Percentiles rank a stretch among this genome's conserved stretches.
Evolutionary conservation across 1,140 invertebrate species (phyloP).

Genomic region (Dreissena rostriformis): DNA sequence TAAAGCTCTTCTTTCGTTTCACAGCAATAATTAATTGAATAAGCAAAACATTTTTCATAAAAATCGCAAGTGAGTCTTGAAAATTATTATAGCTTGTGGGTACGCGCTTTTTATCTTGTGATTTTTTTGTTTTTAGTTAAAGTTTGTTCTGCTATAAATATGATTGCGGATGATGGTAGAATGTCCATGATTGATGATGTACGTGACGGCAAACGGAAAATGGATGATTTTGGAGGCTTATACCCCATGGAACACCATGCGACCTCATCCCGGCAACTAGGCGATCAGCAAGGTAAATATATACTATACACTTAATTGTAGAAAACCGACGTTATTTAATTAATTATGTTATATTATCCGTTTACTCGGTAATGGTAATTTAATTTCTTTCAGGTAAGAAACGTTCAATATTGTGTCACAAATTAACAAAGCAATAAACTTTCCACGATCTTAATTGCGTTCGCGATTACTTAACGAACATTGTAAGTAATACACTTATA

Average conservation of each 20-base stretch:
- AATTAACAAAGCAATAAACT: slow-evolving; percentile 14
- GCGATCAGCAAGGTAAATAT: slow-evolving; percentile 37
- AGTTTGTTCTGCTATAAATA: slow-evolving; percentile 26
- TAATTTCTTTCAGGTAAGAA: slow-evolving; percentile 7
- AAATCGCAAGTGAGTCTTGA: slow-evolving; percentile 32
- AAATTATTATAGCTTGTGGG: slow-evolving; percentile 5
- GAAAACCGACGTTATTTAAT: not conserved
- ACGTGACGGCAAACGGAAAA: slow-evolving; percentile 47
- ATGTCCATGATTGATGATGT: slow-evolving; percentile 46
- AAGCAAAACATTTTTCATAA: slow-evolving; percentile 27
- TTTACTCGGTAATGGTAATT: not conserved
- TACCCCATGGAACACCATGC: slow-evolving; percentile 33
- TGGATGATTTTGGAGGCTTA: slow-evolving; percentile 49
- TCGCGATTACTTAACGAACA: slow-evolving; percentile 20
- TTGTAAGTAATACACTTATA: slow-evolving; percentile 44
- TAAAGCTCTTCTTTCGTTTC: slow-evolving; percentile 34
- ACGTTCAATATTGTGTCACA: not conserved
- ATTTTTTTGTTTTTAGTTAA: slow-evolving; percentile 8
- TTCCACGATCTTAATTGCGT: slow-evolving; percentile 10
- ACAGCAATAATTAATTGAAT: slow-evolving; percentile 53
- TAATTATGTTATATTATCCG: not conserved
- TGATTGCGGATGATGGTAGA: slow-evolving; percentile 50
- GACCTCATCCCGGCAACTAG: slow-evolving; percentile 12
- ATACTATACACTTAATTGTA: not conserved
- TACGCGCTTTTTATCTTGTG: not conserved